phyloP scores from a whole-genome alignment of 2,888 invertebrate species.

The Orthosia incerta region DNA sequence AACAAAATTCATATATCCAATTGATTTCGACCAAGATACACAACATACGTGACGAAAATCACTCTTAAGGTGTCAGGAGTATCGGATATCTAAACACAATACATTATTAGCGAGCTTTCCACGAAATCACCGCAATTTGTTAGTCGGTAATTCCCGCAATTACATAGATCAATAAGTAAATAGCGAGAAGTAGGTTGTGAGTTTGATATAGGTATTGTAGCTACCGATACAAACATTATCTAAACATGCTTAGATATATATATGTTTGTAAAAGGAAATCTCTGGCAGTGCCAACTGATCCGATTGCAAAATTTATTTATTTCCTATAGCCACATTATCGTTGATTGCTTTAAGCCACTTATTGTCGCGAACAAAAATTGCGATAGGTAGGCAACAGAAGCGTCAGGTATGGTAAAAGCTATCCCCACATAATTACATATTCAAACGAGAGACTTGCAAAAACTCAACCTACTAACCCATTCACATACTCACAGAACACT shows the following conservation, averaged over 20 bases:
- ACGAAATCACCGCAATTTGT: slow-evolving; percentile 2
- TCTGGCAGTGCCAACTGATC: not conserved
- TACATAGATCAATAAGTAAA: slow-evolving; percentile 22
- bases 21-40: slow-evolving; percentile 13
- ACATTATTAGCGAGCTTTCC: not conserved
- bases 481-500: slow-evolving; percentile 20
- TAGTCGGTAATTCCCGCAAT: slow-evolving; percentile 4
- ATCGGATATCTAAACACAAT: slow-evolving; percentile 6
- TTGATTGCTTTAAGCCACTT: no score
- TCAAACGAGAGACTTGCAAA: slow-evolving; percentile 1
- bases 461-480: not conserved
- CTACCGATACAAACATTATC: not conserved
- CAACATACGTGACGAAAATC: slow-evolving; percentile 11
- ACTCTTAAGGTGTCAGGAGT: not conserved
- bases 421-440: not conserved
- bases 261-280: not conserved
- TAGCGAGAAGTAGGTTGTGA: slow-evolving; percentile 1
- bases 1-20: no score
- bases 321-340: no score
- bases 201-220: not conserved
- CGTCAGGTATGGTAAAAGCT: not conserved
- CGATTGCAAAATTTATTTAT: not conserved
- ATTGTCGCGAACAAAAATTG: no score
- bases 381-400: not conserved
- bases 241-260: not conserved